Percentiles rank a stretch among this genome's conserved stretches.
Evolutionary conservation across 2,797 vertebrate genomes (phyloP).

Genomic region (Agapornis canus): DNA sequence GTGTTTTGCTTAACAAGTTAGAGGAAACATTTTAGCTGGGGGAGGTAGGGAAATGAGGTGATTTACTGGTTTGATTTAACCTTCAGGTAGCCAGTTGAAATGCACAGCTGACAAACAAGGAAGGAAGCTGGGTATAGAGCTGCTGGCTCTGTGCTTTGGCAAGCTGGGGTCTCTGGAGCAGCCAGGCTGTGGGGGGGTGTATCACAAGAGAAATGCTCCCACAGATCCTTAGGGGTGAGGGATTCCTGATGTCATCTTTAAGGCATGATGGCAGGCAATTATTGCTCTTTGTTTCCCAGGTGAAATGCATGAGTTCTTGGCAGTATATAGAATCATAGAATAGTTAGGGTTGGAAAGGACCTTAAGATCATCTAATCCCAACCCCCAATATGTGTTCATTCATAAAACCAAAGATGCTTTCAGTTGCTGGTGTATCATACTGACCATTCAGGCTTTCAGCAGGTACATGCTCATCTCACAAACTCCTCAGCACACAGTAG

Average conservation of each 20-base stretch:
- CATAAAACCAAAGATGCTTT: not conserved
- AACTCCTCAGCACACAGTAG: accelerated
- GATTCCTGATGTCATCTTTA: not conserved
- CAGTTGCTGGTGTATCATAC: not conserved
- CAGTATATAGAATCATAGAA: not conserved
- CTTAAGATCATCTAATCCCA: not conserved
- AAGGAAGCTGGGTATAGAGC: not conserved
- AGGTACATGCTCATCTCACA: not conserved
- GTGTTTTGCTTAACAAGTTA: conserved; percentile 63
- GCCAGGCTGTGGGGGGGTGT: not conserved
- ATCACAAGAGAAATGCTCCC: not conserved
- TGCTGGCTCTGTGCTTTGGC: not conserved
- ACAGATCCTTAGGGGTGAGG: not conserved
- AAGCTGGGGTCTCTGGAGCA: not conserved
- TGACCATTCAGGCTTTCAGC: not conserved
- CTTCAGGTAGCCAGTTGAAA: conserved; percentile 5
- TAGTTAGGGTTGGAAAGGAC: not conserved
- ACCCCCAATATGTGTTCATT: not conserved
- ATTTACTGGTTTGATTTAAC: conserved; percentile 46
- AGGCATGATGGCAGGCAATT: not conserved
- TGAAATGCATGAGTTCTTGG: not conserved
- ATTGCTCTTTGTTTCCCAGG: not conserved
- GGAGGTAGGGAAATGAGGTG: conserved; percentile 17
- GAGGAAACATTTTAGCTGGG: conserved; percentile 2
- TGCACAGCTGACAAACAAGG: not conserved